Percentiles rank a stretch among this genome's conserved stretches.
Evolutionary conservation across 2,888 invertebrate genomes (phyloP).

Genomic region (Chorisops tibialis): DNA sequence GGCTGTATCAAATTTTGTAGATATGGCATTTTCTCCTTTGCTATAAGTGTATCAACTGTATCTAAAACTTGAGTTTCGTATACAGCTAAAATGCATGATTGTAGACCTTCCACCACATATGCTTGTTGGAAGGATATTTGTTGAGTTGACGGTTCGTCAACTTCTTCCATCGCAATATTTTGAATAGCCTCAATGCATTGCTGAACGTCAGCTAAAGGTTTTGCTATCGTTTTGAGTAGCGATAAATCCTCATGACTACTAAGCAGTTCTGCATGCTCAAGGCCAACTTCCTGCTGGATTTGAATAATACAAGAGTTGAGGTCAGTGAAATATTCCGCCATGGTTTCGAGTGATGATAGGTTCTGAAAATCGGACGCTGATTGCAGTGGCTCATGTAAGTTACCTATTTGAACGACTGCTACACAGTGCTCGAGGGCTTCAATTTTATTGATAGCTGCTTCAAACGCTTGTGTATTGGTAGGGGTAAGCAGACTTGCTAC

Average conservation of each 20-base stretch:
- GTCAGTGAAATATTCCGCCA: conserved; percentile 45
- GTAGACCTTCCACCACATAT: conserved; percentile 37
- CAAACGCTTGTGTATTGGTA: conserved; percentile 36
- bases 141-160: conserved; percentile 34
- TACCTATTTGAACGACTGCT: conserved; percentile 47
- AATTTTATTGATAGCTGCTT: conserved; percentile 46
- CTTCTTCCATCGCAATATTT: conserved; percentile 39
- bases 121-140: conserved; percentile 34
- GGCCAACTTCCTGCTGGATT: conserved; percentile 41
- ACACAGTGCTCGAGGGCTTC: conserved; percentile 50
- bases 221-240: conserved; percentile 22
- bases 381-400: conserved; percentile 42
- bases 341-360: conserved; percentile 41
- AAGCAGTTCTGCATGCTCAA: not conserved
- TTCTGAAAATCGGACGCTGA: conserved; percentile 41
- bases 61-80: conserved; percentile 38
- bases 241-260: not conserved
- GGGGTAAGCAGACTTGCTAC: conserved; percentile 33
- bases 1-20: conserved; percentile 47
- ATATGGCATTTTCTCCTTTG: conserved; percentile 39
- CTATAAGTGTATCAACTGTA: conserved; percentile 39
- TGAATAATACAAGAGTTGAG: conserved; percentile 44
- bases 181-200: conserved; percentile 29
- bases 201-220: conserved; percentile 19
- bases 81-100: conserved; percentile 38